These are phyloP conservation scores for Pterocles burchelli DNA, from an alignment of 2,113 vertebrate genomes.

Conservation along the genomic window DNA sequence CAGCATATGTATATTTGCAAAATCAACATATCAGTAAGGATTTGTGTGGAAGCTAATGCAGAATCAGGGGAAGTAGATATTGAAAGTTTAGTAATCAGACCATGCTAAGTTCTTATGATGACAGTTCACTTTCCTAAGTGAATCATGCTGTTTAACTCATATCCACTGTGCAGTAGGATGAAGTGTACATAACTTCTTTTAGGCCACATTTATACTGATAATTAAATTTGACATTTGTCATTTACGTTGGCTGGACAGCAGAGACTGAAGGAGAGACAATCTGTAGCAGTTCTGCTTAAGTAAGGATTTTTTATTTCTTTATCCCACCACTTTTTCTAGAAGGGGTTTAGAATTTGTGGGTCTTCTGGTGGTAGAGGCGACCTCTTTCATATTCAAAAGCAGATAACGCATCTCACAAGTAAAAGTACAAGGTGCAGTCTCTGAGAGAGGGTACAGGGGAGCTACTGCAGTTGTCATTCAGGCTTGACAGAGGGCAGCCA, in stretches of 20 bases:
- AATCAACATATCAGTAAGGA: accelerated
- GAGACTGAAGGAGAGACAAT: background rate
- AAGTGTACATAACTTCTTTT: background rate
- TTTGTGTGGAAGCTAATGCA: background rate
- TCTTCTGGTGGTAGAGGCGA: background rate
- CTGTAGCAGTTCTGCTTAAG: background rate
- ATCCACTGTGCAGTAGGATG: background rate
- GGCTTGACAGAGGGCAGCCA: background rate
- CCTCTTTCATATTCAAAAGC: background rate
- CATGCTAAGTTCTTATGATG: background rate
- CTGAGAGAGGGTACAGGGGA: background rate
- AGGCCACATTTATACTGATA: background rate
- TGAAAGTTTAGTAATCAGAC: background rate
- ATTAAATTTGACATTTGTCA: background rate
- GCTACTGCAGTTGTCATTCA: background rate
- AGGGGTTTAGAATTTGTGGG: background rate
- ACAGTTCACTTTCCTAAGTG: background rate
- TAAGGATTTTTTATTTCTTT: background rate
- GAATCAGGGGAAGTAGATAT: background rate
- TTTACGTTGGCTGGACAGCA: background rate
- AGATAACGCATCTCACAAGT: background rate
- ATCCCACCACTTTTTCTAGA: background rate
- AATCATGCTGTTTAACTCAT: background rate
- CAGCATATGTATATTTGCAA: background rate
- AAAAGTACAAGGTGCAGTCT: background rate